A percentile compares a stretch with the other conserved stretches of the same genome.
phyloP scores from a whole-genome alignment of 1,140 invertebrate species.

The Chionoecetes opilio region DNA sequence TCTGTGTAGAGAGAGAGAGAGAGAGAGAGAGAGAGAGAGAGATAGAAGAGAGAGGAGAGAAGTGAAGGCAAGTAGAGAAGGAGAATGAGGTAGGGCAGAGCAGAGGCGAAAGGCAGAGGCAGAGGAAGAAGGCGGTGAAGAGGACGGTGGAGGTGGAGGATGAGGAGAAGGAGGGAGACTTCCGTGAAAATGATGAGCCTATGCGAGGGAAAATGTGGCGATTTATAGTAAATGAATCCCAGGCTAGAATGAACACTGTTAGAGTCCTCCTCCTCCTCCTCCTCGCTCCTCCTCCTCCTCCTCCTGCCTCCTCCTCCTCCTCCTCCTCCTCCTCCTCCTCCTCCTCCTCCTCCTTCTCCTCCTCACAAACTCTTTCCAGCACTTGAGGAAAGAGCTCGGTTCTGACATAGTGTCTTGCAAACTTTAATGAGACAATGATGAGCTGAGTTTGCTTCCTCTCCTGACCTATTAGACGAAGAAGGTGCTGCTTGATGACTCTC shows the following conservation, averaged over 20 bases:
- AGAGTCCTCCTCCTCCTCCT: not conserved
- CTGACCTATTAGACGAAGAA: not conserved
- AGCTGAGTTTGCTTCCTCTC: not conserved
- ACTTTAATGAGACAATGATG: constrained; percentile 18
- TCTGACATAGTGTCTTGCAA: not conserved
- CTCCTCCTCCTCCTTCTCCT: not conserved
- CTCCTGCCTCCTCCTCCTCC: not conserved
- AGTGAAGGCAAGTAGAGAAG: not conserved
- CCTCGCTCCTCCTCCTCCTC: constrained; percentile 9
- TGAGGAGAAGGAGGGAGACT: not conserved
- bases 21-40: constrained; percentile 9
- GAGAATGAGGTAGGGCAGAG: not conserved
- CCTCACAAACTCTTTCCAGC: not conserved
- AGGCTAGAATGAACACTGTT: not conserved
- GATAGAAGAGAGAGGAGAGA: not conserved
- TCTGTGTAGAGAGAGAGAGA: not conserved
- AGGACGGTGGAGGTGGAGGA: not conserved
- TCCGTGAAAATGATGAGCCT: not conserved
- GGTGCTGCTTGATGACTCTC: not conserved
- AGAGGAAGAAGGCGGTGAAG: not conserved
- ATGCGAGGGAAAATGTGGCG: not conserved
- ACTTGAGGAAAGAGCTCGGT: not conserved
- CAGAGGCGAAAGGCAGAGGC: not conserved
- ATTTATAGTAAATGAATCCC: not conserved
- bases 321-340: not conserved